Percentiles rank a stretch among this genome's conserved stretches.
phyloP scores from a whole-genome alignment of 2,797 vertebrate genomes.

The Salarias fasciatus region DNA sequence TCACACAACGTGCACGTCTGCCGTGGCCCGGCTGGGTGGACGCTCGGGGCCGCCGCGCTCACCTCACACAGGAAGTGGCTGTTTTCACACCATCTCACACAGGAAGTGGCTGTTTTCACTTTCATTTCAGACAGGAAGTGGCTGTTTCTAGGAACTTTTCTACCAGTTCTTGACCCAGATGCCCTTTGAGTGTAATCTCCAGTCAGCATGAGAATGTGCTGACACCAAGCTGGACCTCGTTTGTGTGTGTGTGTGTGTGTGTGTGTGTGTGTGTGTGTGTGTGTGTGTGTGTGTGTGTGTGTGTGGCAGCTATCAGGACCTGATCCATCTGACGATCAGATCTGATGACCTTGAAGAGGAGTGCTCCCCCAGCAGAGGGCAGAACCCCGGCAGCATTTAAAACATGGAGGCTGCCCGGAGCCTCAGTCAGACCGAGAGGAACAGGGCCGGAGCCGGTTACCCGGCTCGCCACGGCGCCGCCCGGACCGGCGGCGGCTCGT shows the following conservation, averaged over 20 bases:
- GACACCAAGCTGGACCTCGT: conserved; percentile 46
- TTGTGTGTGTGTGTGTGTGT: conserved; percentile 58
- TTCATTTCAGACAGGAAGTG: neutral
- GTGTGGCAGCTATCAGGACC: conserved; percentile 54
- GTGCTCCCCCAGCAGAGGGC: conserved; percentile 50
- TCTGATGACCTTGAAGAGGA: conserved; percentile 70
- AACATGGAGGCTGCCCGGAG: conserved; percentile 67
- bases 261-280: conserved; percentile 55
- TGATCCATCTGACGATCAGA: conserved; percentile 64
- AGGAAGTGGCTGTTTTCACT: too few relatives aligned
- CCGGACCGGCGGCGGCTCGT: too few relatives aligned
- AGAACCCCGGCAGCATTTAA: conserved; percentile 56
- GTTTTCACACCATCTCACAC: too few relatives aligned
- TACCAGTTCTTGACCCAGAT: neutral
- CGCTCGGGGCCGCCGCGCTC: too few relatives aligned
- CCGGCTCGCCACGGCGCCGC: too few relatives aligned
- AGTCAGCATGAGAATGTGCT: conserved; percentile 63
- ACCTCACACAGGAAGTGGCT: too few relatives aligned
- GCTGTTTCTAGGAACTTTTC: conserved; percentile 30
- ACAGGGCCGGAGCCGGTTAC: too few relatives aligned
- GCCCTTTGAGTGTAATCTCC: conserved; percentile 59
- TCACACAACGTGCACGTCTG: too few relatives aligned
- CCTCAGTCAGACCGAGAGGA: too few relatives aligned
- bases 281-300: conserved; percentile 55
- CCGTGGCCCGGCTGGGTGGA: too few relatives aligned